Conservation (phyloP, 2,113 vertebrate genomes). For the Otus sunia region DNA sequence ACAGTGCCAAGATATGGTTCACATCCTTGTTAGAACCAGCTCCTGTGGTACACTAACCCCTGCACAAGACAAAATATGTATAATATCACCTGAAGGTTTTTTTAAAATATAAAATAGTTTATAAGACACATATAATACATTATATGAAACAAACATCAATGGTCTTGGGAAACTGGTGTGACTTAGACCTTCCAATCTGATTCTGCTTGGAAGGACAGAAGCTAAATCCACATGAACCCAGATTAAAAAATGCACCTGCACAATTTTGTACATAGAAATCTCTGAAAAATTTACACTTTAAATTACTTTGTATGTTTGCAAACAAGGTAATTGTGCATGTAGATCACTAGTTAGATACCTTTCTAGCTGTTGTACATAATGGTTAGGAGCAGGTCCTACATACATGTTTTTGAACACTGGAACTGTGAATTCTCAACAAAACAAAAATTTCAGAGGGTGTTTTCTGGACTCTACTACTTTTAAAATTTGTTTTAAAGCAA, state of each 20-base stretch:
- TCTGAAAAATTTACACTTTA: background rate
- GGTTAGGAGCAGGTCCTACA: background rate
- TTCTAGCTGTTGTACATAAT: background rate
- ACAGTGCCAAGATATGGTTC: background rate
- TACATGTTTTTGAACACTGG: rapidly evolving
- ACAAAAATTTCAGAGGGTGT: background rate
- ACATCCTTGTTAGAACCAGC: background rate
- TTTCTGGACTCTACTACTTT: background rate
- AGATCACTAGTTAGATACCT: background rate
- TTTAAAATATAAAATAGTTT: background rate
- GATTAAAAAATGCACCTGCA: background rate
- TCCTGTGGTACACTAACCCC: background rate
- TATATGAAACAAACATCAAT: background rate
- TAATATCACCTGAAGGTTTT: background rate
- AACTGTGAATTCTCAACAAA: background rate
- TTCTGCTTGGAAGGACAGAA: background rate
- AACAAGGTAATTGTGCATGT: background rate
- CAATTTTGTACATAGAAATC: background rate
- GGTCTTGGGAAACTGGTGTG: background rate
- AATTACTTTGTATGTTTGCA: background rate
- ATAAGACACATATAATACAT: background rate
- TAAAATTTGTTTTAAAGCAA: background rate
- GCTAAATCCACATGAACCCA: background rate
- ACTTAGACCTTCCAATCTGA: background rate
- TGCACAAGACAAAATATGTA: background rate